Conservation (phyloP, 2,797 vertebrate genomes). For the Poeciliopsis infans region DNA sequence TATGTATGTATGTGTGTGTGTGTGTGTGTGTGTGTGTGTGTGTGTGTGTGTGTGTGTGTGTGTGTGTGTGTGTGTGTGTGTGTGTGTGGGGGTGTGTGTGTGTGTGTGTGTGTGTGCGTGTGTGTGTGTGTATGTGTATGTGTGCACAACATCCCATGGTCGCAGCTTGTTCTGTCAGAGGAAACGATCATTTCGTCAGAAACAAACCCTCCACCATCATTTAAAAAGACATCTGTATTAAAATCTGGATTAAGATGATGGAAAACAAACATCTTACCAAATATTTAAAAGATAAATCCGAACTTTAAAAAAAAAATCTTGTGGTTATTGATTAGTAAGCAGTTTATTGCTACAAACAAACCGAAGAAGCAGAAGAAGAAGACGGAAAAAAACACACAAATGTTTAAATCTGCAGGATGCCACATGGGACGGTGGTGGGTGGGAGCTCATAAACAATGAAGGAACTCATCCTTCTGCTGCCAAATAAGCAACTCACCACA, state of each 20-base stretch:
- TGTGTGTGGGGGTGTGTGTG: neutral
- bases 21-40: neutral
- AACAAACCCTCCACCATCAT: neutral
- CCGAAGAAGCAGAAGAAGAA: conserved; percentile 47
- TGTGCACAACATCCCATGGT: neutral
- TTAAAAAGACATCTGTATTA: conserved; percentile 18
- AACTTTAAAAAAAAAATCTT: conserved; percentile 43
- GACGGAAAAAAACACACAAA: neutral
- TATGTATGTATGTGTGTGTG: too few species aligned
- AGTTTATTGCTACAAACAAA: conserved; percentile 59
- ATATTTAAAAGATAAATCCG: conserved; percentile 13
- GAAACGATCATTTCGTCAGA: too few species aligned
- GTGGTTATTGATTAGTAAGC: conserved; percentile 57
- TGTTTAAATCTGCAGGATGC: conserved; percentile 56
- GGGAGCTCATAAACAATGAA: conserved; percentile 37
- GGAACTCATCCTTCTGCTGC: conserved; percentile 22
- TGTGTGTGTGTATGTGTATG: neutral
- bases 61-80: too few species aligned
- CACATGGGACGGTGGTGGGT: conserved; percentile 43
- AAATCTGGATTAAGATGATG: conserved; percentile 21
- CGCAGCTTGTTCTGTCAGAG: neutral
- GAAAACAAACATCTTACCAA: conserved; percentile 26
- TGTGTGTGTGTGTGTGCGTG: neutral
- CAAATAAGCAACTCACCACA: conserved; percentile 12
- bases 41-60: neutral